Percentiles rank a stretch among this genome's conserved stretches.
Evolutionary conservation across 2,113 vertebrate species (phyloP).

Genomic region (Semnornis frantzii): DNA sequence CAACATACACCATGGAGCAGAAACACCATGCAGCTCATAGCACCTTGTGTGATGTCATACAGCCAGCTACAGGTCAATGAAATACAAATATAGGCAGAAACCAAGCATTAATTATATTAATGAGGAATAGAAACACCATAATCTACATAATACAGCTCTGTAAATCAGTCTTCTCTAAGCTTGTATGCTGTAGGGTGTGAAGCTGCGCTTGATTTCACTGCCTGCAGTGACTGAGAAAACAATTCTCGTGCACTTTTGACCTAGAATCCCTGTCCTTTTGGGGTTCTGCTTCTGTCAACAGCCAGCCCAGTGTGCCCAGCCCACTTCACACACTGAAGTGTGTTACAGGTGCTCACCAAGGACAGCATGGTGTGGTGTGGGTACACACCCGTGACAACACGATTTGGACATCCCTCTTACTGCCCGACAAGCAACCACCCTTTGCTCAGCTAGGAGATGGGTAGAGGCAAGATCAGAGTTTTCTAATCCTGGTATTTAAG

Average conservation of each 20-base stretch:
- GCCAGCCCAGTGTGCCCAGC: neutral
- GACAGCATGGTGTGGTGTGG: rapidly evolving
- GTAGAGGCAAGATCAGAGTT: neutral
- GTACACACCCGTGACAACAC: rapidly evolving
- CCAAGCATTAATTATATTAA: neutral
- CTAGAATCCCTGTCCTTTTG: neutral
- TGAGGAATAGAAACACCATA: neutral
- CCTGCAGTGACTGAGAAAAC: neutral
- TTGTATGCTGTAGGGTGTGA: rapidly evolving
- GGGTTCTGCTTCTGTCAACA: neutral
- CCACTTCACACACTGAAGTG: neutral
- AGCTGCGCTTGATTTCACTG: neutral
- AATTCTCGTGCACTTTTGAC: neutral
- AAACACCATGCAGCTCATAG: rapidly evolving
- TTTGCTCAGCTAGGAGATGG: neutral
- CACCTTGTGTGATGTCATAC: rapidly evolving
- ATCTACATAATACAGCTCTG: neutral
- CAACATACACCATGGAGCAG: neutral
- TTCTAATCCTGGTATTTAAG: neutral
- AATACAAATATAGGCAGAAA: neutral
- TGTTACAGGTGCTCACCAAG: neutral
- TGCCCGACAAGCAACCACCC: rapidly evolving
- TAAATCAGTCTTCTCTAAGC: neutral
- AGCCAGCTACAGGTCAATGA: neutral
- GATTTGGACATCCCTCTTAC: rapidly evolving